Conservation (phyloP, 2,888 invertebrate species). For the Periphyllus acericola region DNA sequence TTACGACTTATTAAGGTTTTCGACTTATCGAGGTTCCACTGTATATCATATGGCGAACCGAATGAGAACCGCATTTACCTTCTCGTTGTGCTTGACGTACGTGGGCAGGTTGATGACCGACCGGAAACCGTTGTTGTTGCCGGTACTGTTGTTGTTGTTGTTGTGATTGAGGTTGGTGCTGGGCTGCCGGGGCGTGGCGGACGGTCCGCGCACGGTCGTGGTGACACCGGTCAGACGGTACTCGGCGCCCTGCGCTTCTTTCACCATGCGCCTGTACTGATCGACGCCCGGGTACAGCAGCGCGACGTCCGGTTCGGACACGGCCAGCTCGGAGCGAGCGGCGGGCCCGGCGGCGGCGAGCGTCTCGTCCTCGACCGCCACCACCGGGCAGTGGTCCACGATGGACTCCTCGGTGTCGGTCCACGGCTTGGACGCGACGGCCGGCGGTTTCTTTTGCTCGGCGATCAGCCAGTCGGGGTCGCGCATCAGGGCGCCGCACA, state of each 20-base stretch:
- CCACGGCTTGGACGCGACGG: constrained; percentile 20
- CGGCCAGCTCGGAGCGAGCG: constrained; percentile 64
- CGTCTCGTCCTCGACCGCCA: constrained; percentile 71
- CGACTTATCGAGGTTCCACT: too few relatives aligned
- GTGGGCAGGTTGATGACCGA: constrained; percentile 82
- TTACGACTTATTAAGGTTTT: too few relatives aligned
- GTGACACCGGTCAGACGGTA: constrained; percentile 74
- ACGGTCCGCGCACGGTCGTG: constrained; percentile 71
- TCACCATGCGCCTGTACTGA: constrained; percentile 76
- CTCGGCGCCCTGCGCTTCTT: constrained; percentile 77
- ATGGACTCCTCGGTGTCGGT: constrained; percentile 69
- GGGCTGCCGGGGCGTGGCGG: constrained; percentile 67
- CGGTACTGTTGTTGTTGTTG: background rate
- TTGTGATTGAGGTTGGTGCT: background rate
- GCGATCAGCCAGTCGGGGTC: constrained; percentile 85
- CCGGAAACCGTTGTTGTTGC: constrained; percentile 67
- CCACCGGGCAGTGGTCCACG: constrained; percentile 71
- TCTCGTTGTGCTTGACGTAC: constrained; percentile 76
- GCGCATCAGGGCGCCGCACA: constrained; percentile 86
- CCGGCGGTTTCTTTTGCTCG: constrained; percentile 72
- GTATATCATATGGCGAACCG: too few relatives aligned
- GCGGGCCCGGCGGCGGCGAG: constrained; percentile 68
- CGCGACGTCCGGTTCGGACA: constrained; percentile 65
- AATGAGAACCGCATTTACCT: too few relatives aligned
- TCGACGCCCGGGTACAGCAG: constrained; percentile 73